A percentile compares a stretch with the other conserved stretches of the same genome.
phyloP scores from a whole-genome alignment of 2,113 vertebrate genomes.

The Brachyhypopomus gauderio region DNA sequence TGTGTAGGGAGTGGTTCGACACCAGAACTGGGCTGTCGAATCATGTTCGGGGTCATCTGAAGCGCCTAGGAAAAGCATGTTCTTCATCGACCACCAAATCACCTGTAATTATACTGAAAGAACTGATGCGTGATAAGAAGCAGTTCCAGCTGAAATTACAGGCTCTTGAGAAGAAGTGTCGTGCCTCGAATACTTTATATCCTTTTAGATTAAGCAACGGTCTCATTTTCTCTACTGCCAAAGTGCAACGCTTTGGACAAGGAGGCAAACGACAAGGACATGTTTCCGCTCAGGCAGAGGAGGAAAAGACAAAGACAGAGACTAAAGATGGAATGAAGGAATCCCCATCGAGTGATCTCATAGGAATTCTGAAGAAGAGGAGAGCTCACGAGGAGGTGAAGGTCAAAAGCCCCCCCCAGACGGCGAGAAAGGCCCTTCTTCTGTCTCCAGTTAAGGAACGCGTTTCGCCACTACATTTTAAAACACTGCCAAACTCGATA shows the following conservation, averaged over 20 bases:
- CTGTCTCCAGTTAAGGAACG: constrained; percentile 85
- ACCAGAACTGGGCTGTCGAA: constrained; percentile 97
- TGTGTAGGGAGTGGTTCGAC: constrained; percentile 94
- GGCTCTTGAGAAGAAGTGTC: constrained; percentile 86
- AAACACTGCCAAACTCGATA: constrained; percentile 85
- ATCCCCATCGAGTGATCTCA: constrained; percentile 86
- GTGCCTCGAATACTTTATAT: constrained; percentile 77
- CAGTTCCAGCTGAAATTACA: constrained; percentile 91
- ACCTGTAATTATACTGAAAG: constrained; percentile 88
- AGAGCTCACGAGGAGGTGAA: constrained; percentile 89
- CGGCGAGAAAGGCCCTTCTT: constrained; percentile 84
- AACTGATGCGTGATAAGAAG: constrained; percentile 96
- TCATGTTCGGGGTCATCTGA: constrained; percentile 95
- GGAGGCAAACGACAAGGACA: constrained; percentile 82
- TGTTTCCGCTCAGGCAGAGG: constrained; percentile 72
- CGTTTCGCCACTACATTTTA: constrained; percentile 81
- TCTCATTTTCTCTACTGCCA: constrained; percentile 72
- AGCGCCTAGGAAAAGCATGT: constrained; percentile 90
- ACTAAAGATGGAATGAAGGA: constrained; percentile 78
- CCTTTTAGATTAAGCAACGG: constrained; percentile 80
- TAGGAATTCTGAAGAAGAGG: constrained; percentile 96
- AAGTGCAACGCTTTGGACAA: constrained; percentile 80
- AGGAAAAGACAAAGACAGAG: constrained; percentile 81
- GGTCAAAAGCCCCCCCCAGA: constrained; percentile 81
- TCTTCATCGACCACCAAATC: constrained; percentile 85